Evolutionary conservation across 2,888 invertebrate species (phyloP), one percentile per base, ranked within the genome.

Genomic region (Macroteleia sp.): DNA sequence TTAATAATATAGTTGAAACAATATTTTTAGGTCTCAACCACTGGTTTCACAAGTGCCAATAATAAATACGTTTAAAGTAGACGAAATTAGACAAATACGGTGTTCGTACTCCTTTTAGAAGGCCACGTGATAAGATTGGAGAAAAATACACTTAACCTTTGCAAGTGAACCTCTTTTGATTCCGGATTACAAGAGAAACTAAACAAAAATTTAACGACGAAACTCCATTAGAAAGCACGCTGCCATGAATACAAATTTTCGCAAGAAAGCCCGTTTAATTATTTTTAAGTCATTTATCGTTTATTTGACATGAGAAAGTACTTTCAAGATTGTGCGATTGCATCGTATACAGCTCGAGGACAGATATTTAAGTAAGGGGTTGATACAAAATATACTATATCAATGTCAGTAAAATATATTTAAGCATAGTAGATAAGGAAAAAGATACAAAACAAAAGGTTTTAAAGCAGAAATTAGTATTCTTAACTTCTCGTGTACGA

Each of bases 391-490:
- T 50, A 22, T 25, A 52, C 17, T 64, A 36, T 36, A 44, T 54
- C 54, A 64, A 44, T 34, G 59, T 61, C 48, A 19, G 17, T 2
- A 14, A 17, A 19, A 32, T 42, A 32, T 42, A 52, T 52, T 64
- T 64, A 42, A 41, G 9, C 30, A n/a, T 25, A 14, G 28, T 16
- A 44, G 10, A 28, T 12, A 41, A 62, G 36, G 32, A 57, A 46
- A 48, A 34, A n/a, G 41, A 34, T 10, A 16, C 3, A 30, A 2
- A 41, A 56, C 22, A 39, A 46, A 44, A 14, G 36, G 16, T 25
- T 54, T 42, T 52, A 30, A 57, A 52, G 44, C 39, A 25, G 22
- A 54, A 64, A 57, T 59, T 52, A 64, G 59, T 50, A 52, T 70
- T 59, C 59, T 50, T 50, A 59, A 50, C 50, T 39, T 12, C 16